Evolutionary conservation across 2,888 invertebrate genomes (phyloP).

Genomic region (Polydrusus pterygomalis): DNA sequence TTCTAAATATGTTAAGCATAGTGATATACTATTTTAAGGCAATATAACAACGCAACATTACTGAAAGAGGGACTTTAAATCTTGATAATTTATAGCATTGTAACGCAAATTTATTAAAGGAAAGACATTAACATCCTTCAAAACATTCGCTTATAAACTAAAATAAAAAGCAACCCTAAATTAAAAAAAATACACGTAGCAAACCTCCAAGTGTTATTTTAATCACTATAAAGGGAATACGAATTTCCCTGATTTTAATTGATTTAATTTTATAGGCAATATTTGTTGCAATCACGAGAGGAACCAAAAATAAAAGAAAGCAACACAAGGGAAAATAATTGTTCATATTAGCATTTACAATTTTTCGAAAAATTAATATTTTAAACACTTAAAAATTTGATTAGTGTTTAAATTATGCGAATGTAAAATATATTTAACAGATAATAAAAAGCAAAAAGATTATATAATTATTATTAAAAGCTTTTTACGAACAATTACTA

Average conservation of each 20-base stretch:
- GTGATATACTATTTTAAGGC: constrained; percentile 62
- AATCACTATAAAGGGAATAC: constrained; percentile 15
- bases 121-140: constrained; percentile 56
- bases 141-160: constrained; percentile 62
- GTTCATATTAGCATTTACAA: neutral
- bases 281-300: neutral
- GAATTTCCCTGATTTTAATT: constrained; percentile 23
- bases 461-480: constrained; percentile 61
- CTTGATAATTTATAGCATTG: constrained; percentile 29
- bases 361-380: neutral
- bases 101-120: constrained; percentile 58
- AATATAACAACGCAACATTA: constrained; percentile 55
- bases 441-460: constrained; percentile 60
- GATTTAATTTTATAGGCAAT: neutral
- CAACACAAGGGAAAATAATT: neutral
- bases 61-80: constrained; percentile 35
- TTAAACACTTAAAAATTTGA: constrained; percentile 18
- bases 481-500: constrained; percentile 62
- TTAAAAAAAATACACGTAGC: constrained; percentile 51
- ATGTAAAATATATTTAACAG: constrained; percentile 51
- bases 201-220: constrained; percentile 42
- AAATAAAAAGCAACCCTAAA: constrained; percentile 56
- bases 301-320: neutral
- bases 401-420: constrained; percentile 45
- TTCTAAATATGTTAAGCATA: constrained; percentile 66